A percentile compares a stretch with the other conserved stretches of the same genome.
Conservation (phyloP, 2,888 invertebrate species). For the Drosophila emarginata region DNA sequence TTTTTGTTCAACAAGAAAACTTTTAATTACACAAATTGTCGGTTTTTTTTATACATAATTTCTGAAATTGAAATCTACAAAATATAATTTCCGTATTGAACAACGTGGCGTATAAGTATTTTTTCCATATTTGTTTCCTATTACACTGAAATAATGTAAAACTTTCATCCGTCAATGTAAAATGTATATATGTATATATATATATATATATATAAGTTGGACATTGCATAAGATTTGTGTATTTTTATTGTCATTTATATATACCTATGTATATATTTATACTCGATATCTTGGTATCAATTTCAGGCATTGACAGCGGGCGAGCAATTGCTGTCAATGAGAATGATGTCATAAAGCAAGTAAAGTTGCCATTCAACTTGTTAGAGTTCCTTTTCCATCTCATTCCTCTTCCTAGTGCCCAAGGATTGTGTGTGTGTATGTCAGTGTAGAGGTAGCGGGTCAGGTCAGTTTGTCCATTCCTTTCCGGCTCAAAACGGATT, state of each 20-base stretch:
- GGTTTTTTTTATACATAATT: too few species aligned
- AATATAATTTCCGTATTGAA: too few species aligned
- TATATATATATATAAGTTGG: constrained; percentile 37
- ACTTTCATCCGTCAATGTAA: background rate
- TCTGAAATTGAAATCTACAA: too few species aligned
- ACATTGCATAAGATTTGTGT: constrained; percentile 9
- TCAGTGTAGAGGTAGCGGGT: too few species aligned
- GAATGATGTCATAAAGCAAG: constrained; percentile 48
- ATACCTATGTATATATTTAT: background rate
- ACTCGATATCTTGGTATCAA: constrained; percentile 6
- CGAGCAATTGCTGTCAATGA: constrained; percentile 51
- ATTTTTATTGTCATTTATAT: constrained; percentile 20
- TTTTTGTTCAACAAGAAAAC: too few species aligned
- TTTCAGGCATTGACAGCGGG: constrained; percentile 27
- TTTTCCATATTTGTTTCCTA: background rate
- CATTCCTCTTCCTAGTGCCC: too few species aligned
- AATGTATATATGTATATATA: background rate
- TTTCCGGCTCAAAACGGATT: constrained; percentile 49
- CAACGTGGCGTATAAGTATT: constrained; percentile 49
- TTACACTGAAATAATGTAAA: too few species aligned
- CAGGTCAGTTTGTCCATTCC: constrained; percentile 26
- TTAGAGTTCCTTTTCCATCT: background rate
- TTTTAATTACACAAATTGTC: too few species aligned
- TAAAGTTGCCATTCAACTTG: constrained; percentile 26
- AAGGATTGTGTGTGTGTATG: background rate